Conservation (phyloP, 1,140 invertebrate species). For the Dinothrombium tinctorium region DNA sequence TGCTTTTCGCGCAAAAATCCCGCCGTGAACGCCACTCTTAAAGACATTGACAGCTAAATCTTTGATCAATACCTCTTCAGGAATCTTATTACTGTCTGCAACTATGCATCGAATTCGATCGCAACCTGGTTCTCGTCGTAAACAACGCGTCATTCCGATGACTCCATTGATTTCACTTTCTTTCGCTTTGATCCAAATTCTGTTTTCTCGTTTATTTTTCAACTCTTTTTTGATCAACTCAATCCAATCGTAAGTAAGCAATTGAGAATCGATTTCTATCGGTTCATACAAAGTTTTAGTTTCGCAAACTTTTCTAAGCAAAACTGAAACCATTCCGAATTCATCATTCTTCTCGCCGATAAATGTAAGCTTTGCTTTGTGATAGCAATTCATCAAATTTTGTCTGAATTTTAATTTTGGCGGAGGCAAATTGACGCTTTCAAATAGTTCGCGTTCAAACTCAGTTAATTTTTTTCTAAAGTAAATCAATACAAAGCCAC, state of each 20-base stretch:
- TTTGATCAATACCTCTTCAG: constrained; percentile 34
- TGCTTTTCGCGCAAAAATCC: constrained; percentile 25
- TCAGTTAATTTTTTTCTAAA: no score
- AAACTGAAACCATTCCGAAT: no score
- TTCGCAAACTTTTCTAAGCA: no score
- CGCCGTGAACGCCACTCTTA: constrained; percentile 24
- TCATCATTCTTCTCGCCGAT: no score
- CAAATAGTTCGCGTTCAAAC: no score
- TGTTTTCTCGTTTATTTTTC: constrained; percentile 21
- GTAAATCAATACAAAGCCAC: no score
- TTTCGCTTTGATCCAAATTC: constrained; percentile 40
- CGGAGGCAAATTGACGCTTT: no score
- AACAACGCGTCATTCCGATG: constrained; percentile 64
- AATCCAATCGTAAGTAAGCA: constrained; percentile 40
- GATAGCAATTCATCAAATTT: no score
- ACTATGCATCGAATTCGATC: constrained; percentile 32
- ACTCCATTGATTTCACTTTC: constrained; percentile 34
- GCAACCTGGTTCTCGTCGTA: constrained; percentile 57
- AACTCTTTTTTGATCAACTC: constrained; percentile 27
- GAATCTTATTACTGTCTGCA: no score
- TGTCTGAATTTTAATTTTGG: no score
- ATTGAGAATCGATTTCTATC: neutral
- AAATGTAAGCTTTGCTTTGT: no score
- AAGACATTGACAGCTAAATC: constrained; percentile 63
- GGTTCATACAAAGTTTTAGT: no score